Evolutionary conservation across 2,113 vertebrate genomes (phyloP).

Genomic region (Atlantisia rogersi): DNA sequence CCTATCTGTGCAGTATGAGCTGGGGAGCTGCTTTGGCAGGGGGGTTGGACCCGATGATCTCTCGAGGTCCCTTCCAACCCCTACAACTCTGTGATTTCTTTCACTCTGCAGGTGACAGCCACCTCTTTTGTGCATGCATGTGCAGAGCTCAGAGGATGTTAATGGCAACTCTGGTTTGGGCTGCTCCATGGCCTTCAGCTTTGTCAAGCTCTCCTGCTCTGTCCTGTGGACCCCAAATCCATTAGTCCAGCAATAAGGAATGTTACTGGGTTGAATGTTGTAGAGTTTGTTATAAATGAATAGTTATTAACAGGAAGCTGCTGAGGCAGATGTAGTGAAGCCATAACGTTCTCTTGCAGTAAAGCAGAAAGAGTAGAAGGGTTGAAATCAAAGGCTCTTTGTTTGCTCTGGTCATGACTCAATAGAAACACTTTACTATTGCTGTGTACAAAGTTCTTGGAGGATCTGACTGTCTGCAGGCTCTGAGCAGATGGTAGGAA

Average conservation of each 20-base stretch:
- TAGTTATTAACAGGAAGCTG: not conserved
- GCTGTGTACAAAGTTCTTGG: not conserved
- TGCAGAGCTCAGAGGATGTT: not conserved
- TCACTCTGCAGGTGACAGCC: not conserved
- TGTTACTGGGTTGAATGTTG: not conserved
- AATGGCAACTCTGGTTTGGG: not conserved
- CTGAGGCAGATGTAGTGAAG: not conserved
- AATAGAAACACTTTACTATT: not conserved
- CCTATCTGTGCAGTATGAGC: no score
- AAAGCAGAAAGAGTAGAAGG: not conserved
- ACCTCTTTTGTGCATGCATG: not conserved
- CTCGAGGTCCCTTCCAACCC: no score
- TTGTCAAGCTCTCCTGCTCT: not conserved
- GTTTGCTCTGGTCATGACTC: not conserved
- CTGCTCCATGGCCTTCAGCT: not conserved
- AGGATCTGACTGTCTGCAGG: not conserved
- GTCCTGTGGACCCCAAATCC: not conserved
- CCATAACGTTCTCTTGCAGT: not conserved
- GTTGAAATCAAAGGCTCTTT: not conserved
- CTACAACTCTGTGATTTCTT: not conserved
- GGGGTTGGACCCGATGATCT: no score
- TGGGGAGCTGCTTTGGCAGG: no score
- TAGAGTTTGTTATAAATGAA: not conserved
- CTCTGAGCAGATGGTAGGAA: not conserved
- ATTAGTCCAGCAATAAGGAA: not conserved